Conservation (phyloP, 2,113 vertebrate genomes). For the Lepus europaeus region DNA sequence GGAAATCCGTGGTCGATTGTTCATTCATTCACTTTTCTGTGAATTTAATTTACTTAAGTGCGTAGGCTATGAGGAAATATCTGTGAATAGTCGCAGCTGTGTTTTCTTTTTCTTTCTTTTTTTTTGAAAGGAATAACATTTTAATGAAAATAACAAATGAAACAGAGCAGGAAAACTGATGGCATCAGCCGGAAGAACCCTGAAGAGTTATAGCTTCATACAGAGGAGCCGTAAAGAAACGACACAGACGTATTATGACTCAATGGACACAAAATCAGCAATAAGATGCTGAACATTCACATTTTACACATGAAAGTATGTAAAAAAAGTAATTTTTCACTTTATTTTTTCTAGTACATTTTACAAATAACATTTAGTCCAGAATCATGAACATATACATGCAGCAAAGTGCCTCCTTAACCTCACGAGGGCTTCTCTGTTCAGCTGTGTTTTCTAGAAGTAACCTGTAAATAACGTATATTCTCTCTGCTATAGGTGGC, state of each 20-base stretch:
- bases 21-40: neutral
- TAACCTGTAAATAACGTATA: neutral
- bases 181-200: neutral
- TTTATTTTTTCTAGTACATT: conserved; percentile 73
- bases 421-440: conserved; percentile 63
- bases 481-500: neutral
- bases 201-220: neutral
- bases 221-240: neutral
- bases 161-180: neutral
- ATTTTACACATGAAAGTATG: conserved; percentile 32
- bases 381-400: conserved; percentile 72
- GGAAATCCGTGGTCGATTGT: neutral
- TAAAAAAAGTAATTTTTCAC: conserved; percentile 51
- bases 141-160: conserved; percentile 1
- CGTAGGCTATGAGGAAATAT: neutral
- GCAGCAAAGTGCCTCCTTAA: conserved; percentile 61
- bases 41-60: neutral
- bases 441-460: neutral
- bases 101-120: neutral
- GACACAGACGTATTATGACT: neutral
- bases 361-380: conserved; percentile 75
- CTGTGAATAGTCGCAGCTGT: neutral
- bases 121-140: neutral
- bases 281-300: neutral
- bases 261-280: neutral